These are phyloP conservation scores for Sarcophaga variegata DNA, from an alignment of 2,888 invertebrate species.

Conservation along the genomic window DNA sequence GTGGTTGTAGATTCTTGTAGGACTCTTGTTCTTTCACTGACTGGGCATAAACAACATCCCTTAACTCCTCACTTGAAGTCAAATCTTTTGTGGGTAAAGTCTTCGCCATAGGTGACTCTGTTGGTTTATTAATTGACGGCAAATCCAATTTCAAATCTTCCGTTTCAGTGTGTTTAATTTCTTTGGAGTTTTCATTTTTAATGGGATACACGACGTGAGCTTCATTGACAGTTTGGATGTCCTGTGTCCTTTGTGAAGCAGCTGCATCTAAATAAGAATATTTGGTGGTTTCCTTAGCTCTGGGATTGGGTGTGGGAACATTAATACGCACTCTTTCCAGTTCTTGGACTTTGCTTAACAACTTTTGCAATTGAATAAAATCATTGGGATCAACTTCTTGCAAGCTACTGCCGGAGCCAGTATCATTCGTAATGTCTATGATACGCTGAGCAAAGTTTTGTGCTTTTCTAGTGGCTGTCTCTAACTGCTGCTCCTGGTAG, in stretches of 20 bases:
- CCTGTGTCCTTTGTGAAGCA: slow-evolving; percentile 75
- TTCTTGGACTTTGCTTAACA: slow-evolving; percentile 82
- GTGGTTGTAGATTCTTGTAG: slow-evolving; percentile 76
- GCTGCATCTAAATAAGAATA: slow-evolving; percentile 74
- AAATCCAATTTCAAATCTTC: slow-evolving; percentile 72
- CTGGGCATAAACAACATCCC: slow-evolving; percentile 71
- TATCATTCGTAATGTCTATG: slow-evolving; percentile 77
- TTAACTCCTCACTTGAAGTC: slow-evolving; percentile 76
- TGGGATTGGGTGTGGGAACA: slow-evolving; percentile 66
- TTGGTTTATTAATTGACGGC: slow-evolving; percentile 69
- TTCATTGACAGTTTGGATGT: slow-evolving; percentile 74
- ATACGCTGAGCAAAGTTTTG: slow-evolving; percentile 72
- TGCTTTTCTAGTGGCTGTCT: slow-evolving; percentile 59
- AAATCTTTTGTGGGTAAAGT: slow-evolving; percentile 31
- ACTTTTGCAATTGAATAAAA: slow-evolving; percentile 82
- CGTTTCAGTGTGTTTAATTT: slow-evolving; percentile 17
- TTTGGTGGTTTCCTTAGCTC: slow-evolving; percentile 54
- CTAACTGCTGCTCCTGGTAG: slow-evolving; percentile 62
- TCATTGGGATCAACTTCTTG: slow-evolving; percentile 82
- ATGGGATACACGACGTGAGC: slow-evolving; percentile 76
- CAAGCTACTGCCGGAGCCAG: slow-evolving; percentile 72
- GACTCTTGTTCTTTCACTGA: slow-evolving; percentile 71
- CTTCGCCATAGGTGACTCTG: slow-evolving; percentile 3
- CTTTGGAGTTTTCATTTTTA: slow-evolving; percentile 57
- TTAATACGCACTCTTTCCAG: slow-evolving; percentile 78